Conservation (phyloP, 2,888 invertebrate genomes). For the Sycophila texana region DNA sequence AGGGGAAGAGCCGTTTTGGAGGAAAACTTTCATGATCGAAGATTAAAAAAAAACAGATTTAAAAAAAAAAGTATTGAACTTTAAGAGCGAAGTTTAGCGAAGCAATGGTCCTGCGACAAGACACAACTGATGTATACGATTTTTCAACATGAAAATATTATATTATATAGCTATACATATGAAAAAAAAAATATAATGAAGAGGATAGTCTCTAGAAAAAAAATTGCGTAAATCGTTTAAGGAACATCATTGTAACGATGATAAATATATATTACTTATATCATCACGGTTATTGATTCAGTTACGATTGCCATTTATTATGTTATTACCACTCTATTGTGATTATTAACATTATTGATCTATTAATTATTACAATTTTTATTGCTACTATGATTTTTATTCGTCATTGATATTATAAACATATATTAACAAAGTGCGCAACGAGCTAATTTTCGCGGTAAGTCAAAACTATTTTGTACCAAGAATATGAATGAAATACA, state of each 20-base stretch:
- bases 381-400: slow-evolving; percentile 51
- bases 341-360: slow-evolving; percentile 59
- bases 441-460: slow-evolving; percentile 53
- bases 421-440: slow-evolving; percentile 54
- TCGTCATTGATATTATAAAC: slow-evolving; percentile 33
- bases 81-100: slow-evolving; percentile 63
- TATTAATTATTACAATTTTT: slow-evolving; percentile 56
- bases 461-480: slow-evolving; percentile 56
- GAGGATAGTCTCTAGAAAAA: slow-evolving; percentile 71
- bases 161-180: slow-evolving; percentile 75
- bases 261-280: slow-evolving; percentile 63
- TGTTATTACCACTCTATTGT: slow-evolving; percentile 57
- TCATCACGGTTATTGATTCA: slow-evolving; percentile 56
- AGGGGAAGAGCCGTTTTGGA: slow-evolving; percentile 44
- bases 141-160: slow-evolving; percentile 76
- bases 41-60: slow-evolving; percentile 17
- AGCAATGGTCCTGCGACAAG: slow-evolving; percentile 75
- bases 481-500: slow-evolving; percentile 44
- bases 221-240: slow-evolving; percentile 64
- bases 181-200: slow-evolving; percentile 68
- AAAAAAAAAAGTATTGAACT: slow-evolving; percentile 52
- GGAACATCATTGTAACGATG: slow-evolving; percentile 69
- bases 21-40: slow-evolving; percentile 26
- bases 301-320: slow-evolving; percentile 62
- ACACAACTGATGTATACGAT: slow-evolving; percentile 77